Evolutionary conservation across 2,888 invertebrate genomes (phyloP), one percentile per base, ranked within the genome.

Genomic region (Emmelina monodactyla): DNA sequence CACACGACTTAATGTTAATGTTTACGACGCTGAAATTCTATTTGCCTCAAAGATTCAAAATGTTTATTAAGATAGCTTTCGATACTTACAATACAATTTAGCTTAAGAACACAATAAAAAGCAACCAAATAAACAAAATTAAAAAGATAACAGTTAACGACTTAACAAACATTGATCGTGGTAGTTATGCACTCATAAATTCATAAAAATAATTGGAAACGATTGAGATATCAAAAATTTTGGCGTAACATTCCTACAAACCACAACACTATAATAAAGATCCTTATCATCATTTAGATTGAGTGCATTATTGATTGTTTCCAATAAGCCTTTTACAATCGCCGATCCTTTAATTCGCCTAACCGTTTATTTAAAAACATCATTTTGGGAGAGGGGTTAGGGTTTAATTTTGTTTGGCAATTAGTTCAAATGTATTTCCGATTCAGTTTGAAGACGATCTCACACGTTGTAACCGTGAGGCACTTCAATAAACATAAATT

Each of bases 161-260:
- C 51, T 56, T 55, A 56, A 53, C 61, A 62, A 61, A 63, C 59
- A 63, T 51, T 41, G 45, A 49, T 58, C 49, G 49, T 51, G 55
- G 56, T 59, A 40, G 55, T 62, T 59, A 60, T 55, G 49, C 43
- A 51, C 47, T 50, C 61, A 55, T 69, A 66, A 63, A 66, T 67
- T 55, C 43, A 40, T 55, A 33, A 50, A 50, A 56, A 62, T 59
- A 61, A 61, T 58, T 52, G 54, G 51, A 50, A 49, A 49, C 57
- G 58, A 71, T 71, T 69, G 65, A 71, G 71, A 63, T 67, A 68
- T 71, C 63, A 60, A 49, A 39, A 48, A 49, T 55, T 59, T 54
- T 42, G 50, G 44, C 30, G 28, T 19, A 25, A 25, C 25, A 10
- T 25, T 25, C 11, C 11, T 25, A 25, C 11, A n/a, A 10, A 3